Percentiles rank a stretch among this genome's conserved stretches.
These are phyloP conservation scores for Pseudomyrmex dendroicus DNA, from an alignment of 1,140 invertebrate genomes.

Conservation along the genomic window DNA sequence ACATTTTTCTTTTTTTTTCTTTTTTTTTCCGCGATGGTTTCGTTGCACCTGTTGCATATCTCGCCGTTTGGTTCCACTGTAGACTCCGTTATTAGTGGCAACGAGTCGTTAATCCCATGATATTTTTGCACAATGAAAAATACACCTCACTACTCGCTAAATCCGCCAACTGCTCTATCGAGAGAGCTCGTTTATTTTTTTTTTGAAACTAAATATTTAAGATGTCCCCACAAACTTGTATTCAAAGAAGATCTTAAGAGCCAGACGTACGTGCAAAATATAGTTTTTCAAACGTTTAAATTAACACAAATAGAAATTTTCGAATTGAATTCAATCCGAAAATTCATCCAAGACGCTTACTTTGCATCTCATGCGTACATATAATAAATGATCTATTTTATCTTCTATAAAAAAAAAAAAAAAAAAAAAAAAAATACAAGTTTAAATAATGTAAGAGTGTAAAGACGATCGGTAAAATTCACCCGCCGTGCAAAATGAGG, in stretches of 20 bases:
- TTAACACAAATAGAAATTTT: not conserved
- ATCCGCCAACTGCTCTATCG: not conserved
- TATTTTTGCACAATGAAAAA: conserved; percentile 28
- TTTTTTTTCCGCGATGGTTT: conserved; percentile 58
- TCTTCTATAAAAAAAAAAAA: too few species aligned
- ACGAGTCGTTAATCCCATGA: conserved; percentile 46
- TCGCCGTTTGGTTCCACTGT: conserved; percentile 37
- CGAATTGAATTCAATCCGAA: too few species aligned
- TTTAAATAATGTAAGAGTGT: too few species aligned
- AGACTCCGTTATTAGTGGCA: conserved; percentile 43
- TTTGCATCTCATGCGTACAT: too few species aligned
- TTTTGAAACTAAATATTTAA: too few species aligned
- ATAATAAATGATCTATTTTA: too few species aligned
- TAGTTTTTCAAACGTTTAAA: not conserved
- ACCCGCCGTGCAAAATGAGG: not conserved
- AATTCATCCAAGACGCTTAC: too few species aligned
- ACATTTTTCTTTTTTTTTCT: conserved; percentile 55
- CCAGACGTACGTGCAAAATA: too few species aligned
- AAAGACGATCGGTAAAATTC: not conserved
- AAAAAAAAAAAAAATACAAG: too few species aligned
- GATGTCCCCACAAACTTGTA: too few species aligned
- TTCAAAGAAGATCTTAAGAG: too few species aligned
- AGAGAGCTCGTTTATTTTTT: not conserved
- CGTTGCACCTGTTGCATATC: conserved; percentile 66
- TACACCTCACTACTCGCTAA: not conserved